These are phyloP conservation scores for Lophius piscatorius DNA, from an alignment of 2,113 vertebrate genomes.

Conservation along the genomic window DNA sequence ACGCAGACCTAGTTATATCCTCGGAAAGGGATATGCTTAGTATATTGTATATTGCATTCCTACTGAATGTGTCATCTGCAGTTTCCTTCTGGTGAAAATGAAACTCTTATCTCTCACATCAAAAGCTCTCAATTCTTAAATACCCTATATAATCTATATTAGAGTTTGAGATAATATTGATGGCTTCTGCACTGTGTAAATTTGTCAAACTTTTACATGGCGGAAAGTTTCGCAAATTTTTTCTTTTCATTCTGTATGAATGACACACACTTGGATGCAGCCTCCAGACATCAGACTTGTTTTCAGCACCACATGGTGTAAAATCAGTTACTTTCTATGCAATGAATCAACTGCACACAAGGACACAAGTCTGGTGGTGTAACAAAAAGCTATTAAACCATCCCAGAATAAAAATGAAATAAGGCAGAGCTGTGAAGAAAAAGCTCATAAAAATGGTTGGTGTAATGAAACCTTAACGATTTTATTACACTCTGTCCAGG, in stretches of 20 bases:
- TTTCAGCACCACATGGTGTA: slow-evolving; percentile 36
- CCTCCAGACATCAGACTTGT: slow-evolving; percentile 44
- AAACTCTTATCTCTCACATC: no score
- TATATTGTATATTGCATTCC: no score
- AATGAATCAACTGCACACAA: slow-evolving; percentile 57
- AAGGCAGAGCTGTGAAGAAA: slow-evolving; percentile 41
- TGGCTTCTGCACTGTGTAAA: slow-evolving; percentile 7
- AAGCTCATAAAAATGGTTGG: slow-evolving; percentile 26
- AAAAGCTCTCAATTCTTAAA: no score
- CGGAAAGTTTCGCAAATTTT: neutral
- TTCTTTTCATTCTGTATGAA: slow-evolving; percentile 27
- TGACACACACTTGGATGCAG: slow-evolving; percentile 20
- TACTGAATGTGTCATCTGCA: no score
- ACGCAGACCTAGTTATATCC: no score
- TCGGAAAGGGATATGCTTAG: no score
- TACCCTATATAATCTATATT: no score
- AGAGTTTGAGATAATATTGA: slow-evolving; percentile 33
- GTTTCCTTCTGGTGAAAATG: no score
- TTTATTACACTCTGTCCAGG: no score
- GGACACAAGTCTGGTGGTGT: slow-evolving; percentile 57
- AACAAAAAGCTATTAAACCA: slow-evolving; percentile 52
- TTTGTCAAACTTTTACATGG: slow-evolving; percentile 43
- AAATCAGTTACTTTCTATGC: slow-evolving; percentile 59
- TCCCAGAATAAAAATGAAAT: slow-evolving; percentile 29
- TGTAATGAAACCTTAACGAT: slow-evolving; percentile 53